Conservation (phyloP, 2,888 invertebrate genomes). For the Trissoscelio sp. region DNA sequence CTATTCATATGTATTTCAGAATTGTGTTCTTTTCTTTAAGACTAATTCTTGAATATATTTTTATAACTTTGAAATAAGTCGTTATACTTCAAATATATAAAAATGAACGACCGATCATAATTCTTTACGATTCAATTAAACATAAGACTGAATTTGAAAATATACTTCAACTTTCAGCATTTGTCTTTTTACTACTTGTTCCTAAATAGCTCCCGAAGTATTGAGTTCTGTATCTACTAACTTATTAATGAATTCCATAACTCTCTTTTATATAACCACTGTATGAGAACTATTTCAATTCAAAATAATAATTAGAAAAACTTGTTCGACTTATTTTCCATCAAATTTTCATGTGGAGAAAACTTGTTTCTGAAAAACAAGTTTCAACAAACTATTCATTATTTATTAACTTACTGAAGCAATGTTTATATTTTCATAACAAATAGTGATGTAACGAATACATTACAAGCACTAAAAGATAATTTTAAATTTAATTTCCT, state of each 20-base stretch:
- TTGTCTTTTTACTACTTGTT: no score
- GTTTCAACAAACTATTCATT: no score
- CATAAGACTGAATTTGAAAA: not conserved
- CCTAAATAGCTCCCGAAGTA: not conserved
- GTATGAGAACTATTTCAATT: not conserved
- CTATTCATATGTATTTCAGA: not conserved
- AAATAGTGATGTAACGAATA: no score
- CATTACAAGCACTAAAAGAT: no score
- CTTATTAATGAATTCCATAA: constrained; percentile 11
- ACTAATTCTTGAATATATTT: no score
- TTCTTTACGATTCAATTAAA: constrained; percentile 14
- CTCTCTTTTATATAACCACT: not conserved
- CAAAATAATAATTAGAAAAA: constrained; percentile 7
- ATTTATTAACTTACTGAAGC: no score
- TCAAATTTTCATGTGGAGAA: no score
- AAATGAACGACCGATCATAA: not conserved
- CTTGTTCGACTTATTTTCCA: not conserved
- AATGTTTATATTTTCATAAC: no score
- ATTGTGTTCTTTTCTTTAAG: not conserved
- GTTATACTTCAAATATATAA: not conserved
- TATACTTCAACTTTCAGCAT: no score
- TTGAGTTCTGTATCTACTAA: not conserved
- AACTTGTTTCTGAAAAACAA: no score
- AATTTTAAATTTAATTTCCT: no score
- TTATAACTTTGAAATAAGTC: no score